Percentiles rank a stretch among this genome's conserved stretches.
These are phyloP conservation scores for Branchipolynoe longqiensis DNA, from an alignment of 2,888 invertebrate species.

Conservation along the genomic window DNA sequence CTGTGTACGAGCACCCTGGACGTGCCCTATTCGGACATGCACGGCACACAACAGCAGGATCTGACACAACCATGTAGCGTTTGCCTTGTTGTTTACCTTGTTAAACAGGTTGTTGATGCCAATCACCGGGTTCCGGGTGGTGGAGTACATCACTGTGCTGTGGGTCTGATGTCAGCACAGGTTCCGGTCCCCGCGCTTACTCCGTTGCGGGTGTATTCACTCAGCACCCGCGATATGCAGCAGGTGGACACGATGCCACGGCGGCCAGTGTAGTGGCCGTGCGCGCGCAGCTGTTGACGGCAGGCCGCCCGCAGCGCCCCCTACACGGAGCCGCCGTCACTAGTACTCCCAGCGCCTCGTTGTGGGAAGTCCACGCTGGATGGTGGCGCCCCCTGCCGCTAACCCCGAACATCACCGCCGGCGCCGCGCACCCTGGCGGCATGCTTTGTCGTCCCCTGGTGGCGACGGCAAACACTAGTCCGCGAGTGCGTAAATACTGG, in stretches of 20 bases:
- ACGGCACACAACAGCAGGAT: background rate
- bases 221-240: too few species aligned
- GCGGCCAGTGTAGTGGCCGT: too few species aligned
- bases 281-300: too few species aligned
- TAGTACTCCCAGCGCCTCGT: background rate
- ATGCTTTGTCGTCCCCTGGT: background rate
- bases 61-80: too few species aligned
- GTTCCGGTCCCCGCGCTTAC: too few species aligned
- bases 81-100: conserved; percentile 48
- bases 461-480: background rate
- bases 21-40: too few species aligned
- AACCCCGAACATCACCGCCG: background rate
- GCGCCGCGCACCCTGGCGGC: conserved; percentile 7
- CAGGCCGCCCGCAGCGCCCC: conserved; percentile 11
- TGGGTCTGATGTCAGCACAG: too few species aligned
- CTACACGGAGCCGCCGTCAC: background rate
- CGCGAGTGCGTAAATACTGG: background rate
- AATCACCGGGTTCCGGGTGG: conserved; percentile 38
- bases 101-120: conserved; percentile 48
- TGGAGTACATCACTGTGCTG: conserved; percentile 11
- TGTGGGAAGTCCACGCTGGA: background rate
- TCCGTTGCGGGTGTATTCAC: too few species aligned
- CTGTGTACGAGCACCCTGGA: too few species aligned
- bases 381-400: conserved; percentile 4
- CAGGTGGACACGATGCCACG: too few species aligned